phyloP scores from a whole-genome alignment of 2,113 vertebrate species.

The cattle (Bos taurus) region DNA sequence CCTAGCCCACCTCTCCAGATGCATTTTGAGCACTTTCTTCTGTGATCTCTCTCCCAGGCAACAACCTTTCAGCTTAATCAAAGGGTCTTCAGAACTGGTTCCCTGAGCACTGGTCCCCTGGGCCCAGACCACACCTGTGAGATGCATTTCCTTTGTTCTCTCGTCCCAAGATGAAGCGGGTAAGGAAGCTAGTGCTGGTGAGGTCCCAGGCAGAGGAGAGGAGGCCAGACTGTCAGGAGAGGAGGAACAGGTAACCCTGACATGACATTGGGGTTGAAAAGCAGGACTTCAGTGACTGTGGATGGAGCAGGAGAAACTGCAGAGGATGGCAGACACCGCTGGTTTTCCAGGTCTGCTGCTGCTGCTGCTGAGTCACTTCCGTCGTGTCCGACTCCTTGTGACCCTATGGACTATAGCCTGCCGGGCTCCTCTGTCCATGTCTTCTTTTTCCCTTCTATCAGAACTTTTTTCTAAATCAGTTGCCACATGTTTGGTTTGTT shows the following conservation, averaged over 20 bases:
- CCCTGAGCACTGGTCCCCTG: background rate
- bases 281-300: background rate
- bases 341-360: background rate
- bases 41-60: background rate
- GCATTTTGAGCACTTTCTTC: background rate
- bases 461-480: background rate
- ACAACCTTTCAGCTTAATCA: background rate
- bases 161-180: background rate
- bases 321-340: background rate
- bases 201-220: background rate
- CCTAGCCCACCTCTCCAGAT: background rate
- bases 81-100: background rate
- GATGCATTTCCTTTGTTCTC: background rate
- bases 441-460: background rate
- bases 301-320: background rate
- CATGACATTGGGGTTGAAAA: background rate
- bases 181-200: background rate
- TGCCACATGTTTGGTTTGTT: background rate
- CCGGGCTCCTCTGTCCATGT: background rate
- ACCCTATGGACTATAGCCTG: background rate
- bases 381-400: background rate
- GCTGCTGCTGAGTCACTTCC: background rate
- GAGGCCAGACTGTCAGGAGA: background rate
- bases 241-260: background rate
- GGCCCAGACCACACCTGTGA: background rate